These are phyloP conservation scores for Candidula unifasciata DNA, from an alignment of 2,888 invertebrate species.

Conservation along the genomic window DNA sequence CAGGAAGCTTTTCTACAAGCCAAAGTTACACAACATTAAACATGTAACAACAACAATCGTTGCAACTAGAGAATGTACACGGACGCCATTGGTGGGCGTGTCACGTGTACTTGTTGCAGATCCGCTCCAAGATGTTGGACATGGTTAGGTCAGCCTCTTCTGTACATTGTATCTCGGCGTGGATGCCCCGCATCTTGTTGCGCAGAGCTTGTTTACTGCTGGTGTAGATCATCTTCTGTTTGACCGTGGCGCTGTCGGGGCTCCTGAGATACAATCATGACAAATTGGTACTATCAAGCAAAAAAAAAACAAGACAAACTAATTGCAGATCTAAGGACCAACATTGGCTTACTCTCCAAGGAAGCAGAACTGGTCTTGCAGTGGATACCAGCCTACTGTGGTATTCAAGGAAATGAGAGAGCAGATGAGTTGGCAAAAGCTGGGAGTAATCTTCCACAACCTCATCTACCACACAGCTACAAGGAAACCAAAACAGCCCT, in stretches of 20 bases:
- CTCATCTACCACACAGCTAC: no score
- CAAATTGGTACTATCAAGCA: no score
- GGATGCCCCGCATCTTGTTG: slow-evolving; percentile 96
- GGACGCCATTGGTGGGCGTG: background rate
- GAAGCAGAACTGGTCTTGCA: no score
- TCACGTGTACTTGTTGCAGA: slow-evolving; percentile 64
- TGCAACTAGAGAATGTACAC: background rate
- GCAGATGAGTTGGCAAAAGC: no score
- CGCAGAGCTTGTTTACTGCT: slow-evolving; percentile 98
- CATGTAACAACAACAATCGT: background rate
- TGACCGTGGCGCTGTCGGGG: slow-evolving; percentile 86
- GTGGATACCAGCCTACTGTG: no score
- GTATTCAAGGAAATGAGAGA: no score
- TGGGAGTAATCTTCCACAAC: no score
- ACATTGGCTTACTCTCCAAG: no score
- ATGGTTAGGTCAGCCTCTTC: slow-evolving; percentile 87
- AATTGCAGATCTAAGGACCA: no score
- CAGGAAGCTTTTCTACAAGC: background rate
- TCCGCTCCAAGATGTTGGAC: slow-evolving; percentile 68
- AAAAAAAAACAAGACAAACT: no score
- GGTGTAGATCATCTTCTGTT: slow-evolving; percentile 88
- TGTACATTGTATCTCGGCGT: slow-evolving; percentile 96
- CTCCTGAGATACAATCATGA: slow-evolving; percentile 52
- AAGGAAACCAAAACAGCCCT: no score
- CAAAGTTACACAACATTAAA: background rate